Conservation (phyloP, 1,140 invertebrate species). For the Apis dorsata region DNA sequence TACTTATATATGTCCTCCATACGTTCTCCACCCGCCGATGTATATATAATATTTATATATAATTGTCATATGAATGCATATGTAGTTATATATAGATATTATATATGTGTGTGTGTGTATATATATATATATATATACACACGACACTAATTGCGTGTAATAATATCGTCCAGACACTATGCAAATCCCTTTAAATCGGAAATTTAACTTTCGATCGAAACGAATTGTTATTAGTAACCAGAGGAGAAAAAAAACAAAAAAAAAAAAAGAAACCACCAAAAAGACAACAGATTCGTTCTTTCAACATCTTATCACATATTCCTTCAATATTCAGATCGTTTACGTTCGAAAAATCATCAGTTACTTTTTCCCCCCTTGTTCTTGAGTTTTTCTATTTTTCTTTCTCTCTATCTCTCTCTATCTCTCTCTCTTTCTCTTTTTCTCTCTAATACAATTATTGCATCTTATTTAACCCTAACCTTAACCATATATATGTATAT, state of each 20-base stretch:
- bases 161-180: constrained; percentile 43
- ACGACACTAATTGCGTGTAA: constrained; percentile 39
- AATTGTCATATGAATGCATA: no score
- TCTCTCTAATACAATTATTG: neutral
- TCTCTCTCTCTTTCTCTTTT: no score
- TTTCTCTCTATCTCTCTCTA: no score
- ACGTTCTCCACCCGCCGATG: constrained; percentile 8
- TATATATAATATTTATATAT: constrained; percentile 18
- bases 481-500: no score
- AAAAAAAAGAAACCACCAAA: neutral
- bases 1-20: constrained; percentile 4
- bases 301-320: constrained; percentile 25
- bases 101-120: neutral
- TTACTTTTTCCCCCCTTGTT: neutral
- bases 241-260: no score
- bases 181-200: neutral
- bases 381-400: neutral
- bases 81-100: neutral
- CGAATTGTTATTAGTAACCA: constrained; percentile 2
- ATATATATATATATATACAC: neutral
- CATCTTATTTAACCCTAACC: neutral
- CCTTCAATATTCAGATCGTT: constrained; percentile 29
- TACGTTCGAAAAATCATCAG: constrained; percentile 35
- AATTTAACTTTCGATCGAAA: constrained; percentile 7
- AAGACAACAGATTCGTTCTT: constrained; percentile 34